Base-by-base conservation (phyloP, 2,888 invertebrate genomes). In the Athrips mouffetella region DNA sequence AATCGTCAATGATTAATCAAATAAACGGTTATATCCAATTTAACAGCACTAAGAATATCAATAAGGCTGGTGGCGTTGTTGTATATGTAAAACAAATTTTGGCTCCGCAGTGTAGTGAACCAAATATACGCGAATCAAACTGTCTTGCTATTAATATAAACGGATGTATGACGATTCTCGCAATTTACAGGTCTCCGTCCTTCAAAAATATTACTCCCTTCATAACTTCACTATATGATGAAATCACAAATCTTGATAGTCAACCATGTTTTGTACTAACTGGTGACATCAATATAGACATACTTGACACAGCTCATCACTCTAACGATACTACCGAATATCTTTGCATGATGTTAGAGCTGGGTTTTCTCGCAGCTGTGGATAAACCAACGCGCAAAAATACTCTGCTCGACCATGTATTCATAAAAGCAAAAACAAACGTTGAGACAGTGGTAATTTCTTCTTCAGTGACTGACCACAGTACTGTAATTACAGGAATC, bases 31-130 rank as follows among this genome's bases (percentile, higher is more conserved):
- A 49, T 16, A 33, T 25, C 7, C 33, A 37, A 7, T 52, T 23
- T 25, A 21, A 23, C 8, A 47, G 45, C 13, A 29, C 45, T 10
- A 49, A 52, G 41, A 45, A 45, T 18, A 51, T 51, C 21, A 51
- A 51, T 16, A 48, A 42, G 20, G 30, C 42, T 5, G 48, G 51
- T 16, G 51, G 51, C 1, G 39, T 51, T 18, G 40, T 41, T 8
- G 48, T 20, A 1, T 51, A 51, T 30, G 41, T 48, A 3, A 48
- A 35, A 5, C 11, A 48, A 6, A 35, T 1, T 37, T n/a, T 37
- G 6, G 3, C 16, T 18, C 10, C 15, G 3, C 37, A 37, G n/a
- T 16, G 16, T n/a, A 18, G n/a, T 2, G 37, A 37, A 18, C 37
- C 20, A 6, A 18, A 37, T 18, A 18, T 37, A n/a, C 8, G 7